A percentile compares a stretch with the other conserved stretches of the same genome.
Evolutionary conservation across 2,797 vertebrate species (phyloP).

Genomic region (Acipenser ruthenus): DNA sequence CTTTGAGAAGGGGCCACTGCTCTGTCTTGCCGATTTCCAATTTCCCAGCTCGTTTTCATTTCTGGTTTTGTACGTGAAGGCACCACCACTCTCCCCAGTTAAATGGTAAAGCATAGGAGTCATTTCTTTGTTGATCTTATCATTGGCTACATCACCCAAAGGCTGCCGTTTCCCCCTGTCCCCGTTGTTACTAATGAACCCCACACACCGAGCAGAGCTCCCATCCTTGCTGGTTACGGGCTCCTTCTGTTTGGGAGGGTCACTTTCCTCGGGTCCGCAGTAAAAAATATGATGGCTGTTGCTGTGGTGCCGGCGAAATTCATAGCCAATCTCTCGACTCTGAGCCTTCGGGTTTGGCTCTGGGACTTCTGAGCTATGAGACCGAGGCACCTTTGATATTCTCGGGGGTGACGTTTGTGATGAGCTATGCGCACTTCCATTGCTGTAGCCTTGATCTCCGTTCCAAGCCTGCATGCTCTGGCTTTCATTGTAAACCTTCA

Average conservation of each 20-base stretch:
- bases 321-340: conserved; percentile 35
- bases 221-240: neutral
- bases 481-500: conserved; percentile 22
- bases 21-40: conserved; percentile 27
- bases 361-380: conserved; percentile 29
- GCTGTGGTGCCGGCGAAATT: conserved; percentile 30
- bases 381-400: conserved; percentile 10
- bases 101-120: conserved; percentile 83
- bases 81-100: conserved; percentile 57
- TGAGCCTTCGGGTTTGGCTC: conserved; percentile 38
- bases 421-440: conserved; percentile 10
- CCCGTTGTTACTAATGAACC: conserved; percentile 27
- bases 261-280: conserved; percentile 49
- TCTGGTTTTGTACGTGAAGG: conserved; percentile 32
- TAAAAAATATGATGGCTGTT: conserved; percentile 49
- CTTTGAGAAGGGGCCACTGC: conserved; percentile 25
- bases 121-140: conserved; percentile 73
- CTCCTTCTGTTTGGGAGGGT: conserved; percentile 23
- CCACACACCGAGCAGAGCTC: neutral
- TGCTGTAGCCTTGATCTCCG: conserved; percentile 32
- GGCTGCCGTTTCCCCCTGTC: conserved; percentile 39
- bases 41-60: conserved; percentile 30
- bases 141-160: conserved; percentile 44
- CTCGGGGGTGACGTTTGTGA: conserved; percentile 23
- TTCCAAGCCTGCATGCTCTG: conserved; percentile 21